A percentile compares a stretch with the other conserved stretches of the same genome.
Conservation (phyloP, 2,797 vertebrate species). For the Enteromius radiatus region DNA sequence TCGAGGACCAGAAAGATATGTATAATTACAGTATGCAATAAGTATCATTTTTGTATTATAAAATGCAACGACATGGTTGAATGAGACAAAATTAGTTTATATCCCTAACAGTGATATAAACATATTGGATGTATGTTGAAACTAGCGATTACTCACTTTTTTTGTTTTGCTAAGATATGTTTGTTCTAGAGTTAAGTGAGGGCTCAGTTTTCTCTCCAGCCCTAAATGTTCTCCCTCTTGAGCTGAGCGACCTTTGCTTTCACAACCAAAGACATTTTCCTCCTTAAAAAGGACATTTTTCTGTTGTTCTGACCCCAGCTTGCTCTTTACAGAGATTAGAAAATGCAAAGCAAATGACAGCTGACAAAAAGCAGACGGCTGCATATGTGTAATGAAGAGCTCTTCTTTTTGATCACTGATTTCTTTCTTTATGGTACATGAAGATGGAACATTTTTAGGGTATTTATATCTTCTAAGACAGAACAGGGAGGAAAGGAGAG, state of each 20-base stretch:
- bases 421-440: constrained; percentile 50
- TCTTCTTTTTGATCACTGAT: constrained; percentile 57
- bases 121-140: background rate
- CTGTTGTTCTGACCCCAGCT: background rate
- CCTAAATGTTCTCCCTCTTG: background rate
- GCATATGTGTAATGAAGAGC: constrained; percentile 42
- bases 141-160: background rate
- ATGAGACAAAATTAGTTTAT: background rate
- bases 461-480: constrained; percentile 52
- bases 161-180: background rate
- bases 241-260: background rate
- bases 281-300: background rate
- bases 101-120: background rate
- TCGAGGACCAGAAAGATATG: background rate
- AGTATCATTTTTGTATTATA: too few relatives aligned
- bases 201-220: background rate
- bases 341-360: constrained; percentile 56
- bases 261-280: background rate
- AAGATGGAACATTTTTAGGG: constrained; percentile 33
- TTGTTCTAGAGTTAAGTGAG: background rate
- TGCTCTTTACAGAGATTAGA: constrained; percentile 42
- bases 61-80: too few relatives aligned
- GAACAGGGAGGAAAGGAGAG: constrained; percentile 7
- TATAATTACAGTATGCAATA: too few relatives aligned
- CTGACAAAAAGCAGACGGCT: constrained; percentile 43